Conservation (phyloP, 2,888 invertebrate species). For the Brenthis ino region DNA sequence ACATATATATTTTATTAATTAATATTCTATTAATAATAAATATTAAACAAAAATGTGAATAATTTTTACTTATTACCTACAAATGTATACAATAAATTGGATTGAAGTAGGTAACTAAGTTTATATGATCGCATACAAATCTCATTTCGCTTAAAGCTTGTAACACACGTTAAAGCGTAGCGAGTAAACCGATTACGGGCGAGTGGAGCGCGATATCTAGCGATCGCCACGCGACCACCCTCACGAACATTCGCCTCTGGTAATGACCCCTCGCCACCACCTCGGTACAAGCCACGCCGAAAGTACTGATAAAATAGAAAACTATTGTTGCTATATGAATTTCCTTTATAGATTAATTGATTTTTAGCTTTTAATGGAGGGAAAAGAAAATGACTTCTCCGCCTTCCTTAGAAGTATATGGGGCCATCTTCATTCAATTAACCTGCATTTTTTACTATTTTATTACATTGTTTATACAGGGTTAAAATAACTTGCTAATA, state of each 20-base stretch:
- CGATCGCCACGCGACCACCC: constrained; percentile 58
- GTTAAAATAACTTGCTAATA: no score
- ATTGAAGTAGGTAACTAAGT: neutral
- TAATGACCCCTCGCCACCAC: constrained; percentile 62
- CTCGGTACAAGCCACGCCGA: constrained; percentile 6
- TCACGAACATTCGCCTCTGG: constrained; percentile 51
- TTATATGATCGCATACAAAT: neutral
- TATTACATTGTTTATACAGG: no score
- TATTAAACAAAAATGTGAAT: no score
- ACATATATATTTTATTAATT: no score
- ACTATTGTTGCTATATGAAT: constrained; percentile 8
- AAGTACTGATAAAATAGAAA: constrained; percentile 3
- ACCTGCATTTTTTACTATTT: no score
- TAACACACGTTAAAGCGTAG: constrained; percentile 52
- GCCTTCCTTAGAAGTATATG: neutral
- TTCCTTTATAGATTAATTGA: neutral
- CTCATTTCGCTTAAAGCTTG: constrained; percentile 33
- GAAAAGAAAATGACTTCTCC: neutral
- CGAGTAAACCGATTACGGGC: constrained; percentile 76
- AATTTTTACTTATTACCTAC: no score
- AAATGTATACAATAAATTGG: no score
- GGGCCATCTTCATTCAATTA: no score
- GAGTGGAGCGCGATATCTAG: constrained; percentile 58
- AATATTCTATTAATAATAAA: no score
- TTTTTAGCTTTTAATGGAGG: neutral